Evolutionary conservation across 2,113 vertebrate species (phyloP), one percentile per base, ranked within the genome.

Genomic region (Pao palembangensis): DNA sequence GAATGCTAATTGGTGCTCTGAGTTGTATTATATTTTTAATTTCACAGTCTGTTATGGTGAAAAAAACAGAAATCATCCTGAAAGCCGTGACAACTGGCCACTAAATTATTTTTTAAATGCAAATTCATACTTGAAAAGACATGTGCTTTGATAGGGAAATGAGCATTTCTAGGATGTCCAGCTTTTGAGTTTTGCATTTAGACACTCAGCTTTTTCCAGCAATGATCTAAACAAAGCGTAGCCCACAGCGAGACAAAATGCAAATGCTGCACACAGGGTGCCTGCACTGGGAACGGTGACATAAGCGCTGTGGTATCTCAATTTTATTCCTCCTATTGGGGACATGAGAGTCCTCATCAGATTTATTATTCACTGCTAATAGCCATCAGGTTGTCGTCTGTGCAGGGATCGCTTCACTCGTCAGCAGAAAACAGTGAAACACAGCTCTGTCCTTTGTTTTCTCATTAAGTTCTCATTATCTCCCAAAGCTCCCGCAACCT

Each of bases 321-420:
- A 43, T 69, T 64, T 71, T 80, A 62, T 70, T 73, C 63, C 57
- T 78, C 58, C 76, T 64, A 54, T 65, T 51, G 67, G 57, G 61
- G 69, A 65, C 78, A 56, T 1, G 34, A 56, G 73, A 79, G 73
- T 50, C 58, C 64, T 71, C 74, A 77, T 78, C 70, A 8, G 69
- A 58, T 69, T 82, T 84, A 85, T 90, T 77, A 79, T 77, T 85
- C 80, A 69, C 52, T 46, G 70, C 77, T 87, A 83, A 85, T 83
- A 75, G 75, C 71, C 71, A 49, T 79, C 71, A 75, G 74, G 71
- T 78, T 74, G 83, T 62, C 56, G 44, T 51, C 61, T 55, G 62
- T 61, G 60, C 62, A 58, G 62, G 28, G 23, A 77, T 76, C 31
- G 38, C 74, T 76, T 61, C 62, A 11, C 62, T 73, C 61, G 66